phyloP scores from a whole-genome alignment of 2,113 vertebrate species.

The Strix aluco region DNA sequence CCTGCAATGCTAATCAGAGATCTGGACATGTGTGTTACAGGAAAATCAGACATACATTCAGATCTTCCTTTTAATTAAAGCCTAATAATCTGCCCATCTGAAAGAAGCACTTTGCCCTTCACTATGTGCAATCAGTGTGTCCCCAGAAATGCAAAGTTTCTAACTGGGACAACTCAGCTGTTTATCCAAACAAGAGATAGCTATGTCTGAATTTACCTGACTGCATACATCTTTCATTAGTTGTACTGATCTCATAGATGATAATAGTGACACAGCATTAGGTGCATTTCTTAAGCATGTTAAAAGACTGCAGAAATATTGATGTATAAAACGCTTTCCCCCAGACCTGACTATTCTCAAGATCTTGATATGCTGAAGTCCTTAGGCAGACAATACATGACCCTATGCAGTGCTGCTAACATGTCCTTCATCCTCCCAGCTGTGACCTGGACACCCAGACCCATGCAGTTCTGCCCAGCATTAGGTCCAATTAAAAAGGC shows the following conservation, averaged over 20 bases:
- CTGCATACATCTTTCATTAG: neutral
- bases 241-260: neutral
- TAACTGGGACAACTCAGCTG: neutral
- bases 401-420: neutral
- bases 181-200: neutral
- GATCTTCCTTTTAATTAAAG: neutral
- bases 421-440: neutral
- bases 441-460: neutral
- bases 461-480: neutral
- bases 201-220: neutral
- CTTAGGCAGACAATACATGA: neutral
- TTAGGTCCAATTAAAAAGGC: neutral
- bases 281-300: neutral
- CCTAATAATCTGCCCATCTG: neutral
- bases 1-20: neutral
- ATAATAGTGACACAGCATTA: neutral
- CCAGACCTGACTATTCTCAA: neutral
- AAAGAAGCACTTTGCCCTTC: neutral
- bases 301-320: neutral
- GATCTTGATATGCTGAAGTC: neutral
- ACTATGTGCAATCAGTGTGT: neutral
- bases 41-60: neutral
- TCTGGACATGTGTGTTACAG: neutral
- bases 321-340: neutral
- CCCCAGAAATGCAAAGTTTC: neutral